phyloP scores from a whole-genome alignment of 2,888 invertebrate genomes.

The Tenthredo mesomela region DNA sequence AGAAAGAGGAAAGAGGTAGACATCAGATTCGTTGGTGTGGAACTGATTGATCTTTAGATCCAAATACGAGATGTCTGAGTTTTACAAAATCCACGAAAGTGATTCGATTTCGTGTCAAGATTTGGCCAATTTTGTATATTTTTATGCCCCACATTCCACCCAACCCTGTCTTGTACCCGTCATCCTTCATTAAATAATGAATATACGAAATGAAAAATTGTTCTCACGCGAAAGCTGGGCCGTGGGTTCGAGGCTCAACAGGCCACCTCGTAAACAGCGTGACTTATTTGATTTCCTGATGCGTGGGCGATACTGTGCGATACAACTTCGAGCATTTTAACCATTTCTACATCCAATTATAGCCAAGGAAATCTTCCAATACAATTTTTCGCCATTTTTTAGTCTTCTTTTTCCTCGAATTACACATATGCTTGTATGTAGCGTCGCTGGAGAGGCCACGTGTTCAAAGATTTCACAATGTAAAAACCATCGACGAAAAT shows the following conservation, averaged over 20 bases:
- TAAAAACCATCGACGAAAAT: neutral
- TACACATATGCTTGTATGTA: neutral
- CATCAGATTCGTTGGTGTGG: neutral
- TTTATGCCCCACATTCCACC: neutral
- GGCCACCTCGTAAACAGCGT: slow-evolving; percentile 47
- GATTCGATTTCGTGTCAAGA: neutral
- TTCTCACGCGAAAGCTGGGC: slow-evolving; percentile 15
- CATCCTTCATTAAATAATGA: neutral
- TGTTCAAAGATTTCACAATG: neutral
- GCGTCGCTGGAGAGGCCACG: neutral
- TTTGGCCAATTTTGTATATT: neutral
- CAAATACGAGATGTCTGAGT: neutral
- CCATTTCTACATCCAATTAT: slow-evolving; percentile 44
- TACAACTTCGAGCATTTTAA: neutral
- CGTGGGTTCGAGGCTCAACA: slow-evolving; percentile 18
- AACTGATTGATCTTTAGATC: neutral
- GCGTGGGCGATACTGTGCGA: slow-evolving; percentile 25
- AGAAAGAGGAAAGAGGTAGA: slow-evolving; percentile 57
- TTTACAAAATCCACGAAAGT: neutral
- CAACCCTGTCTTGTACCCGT: too few species aligned
- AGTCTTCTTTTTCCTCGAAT: neutral
- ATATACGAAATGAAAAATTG: neutral
- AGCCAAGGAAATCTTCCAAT: neutral
- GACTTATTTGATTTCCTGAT: slow-evolving; percentile 48
- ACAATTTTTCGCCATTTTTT: neutral